Base-by-base conservation (phyloP, 1,140 invertebrate species). In the Saccostrea glomerata region DNA sequence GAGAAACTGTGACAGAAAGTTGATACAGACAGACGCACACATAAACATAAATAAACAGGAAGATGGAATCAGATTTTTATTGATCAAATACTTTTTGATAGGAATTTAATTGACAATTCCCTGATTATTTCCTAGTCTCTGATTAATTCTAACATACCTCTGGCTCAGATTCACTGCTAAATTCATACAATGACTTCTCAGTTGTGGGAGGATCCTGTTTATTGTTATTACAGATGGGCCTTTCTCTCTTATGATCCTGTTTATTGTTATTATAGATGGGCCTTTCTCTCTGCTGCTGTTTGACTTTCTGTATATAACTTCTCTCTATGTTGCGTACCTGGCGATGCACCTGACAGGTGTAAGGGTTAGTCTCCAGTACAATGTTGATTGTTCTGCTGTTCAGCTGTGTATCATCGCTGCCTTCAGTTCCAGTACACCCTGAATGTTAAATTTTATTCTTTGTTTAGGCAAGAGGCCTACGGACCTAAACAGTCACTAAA, bases 351-450 rank as follows among this genome's bases (percentile, higher is more conserved):
- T n/a, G 20, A 85, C 93, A 94, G 0, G 93, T 92, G 54, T 91
- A 89, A 15, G 85, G 70, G 77, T 88, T 90, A 3, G 92, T 93
- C 88, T 94, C 93, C 54, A 94, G 55, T 15, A 90, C 88, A 30
- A 94, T 92, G 90, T 93, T 94, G 90, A 89, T 92, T 3, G 92
- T 94, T 36, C 92, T 73, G 54, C 93, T 94, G 87, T 93, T 94
- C 58, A 94, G 87, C 56, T 84, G 12, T 20, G 73, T 82, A 13
- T 83, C 66, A 25, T 40, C 63, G 60, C 17, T 47, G 40, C n/a
- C n/a, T 63, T 30, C 17, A 82, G 73, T 54, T 3, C 83, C 86
- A 47, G 47, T 66, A 86, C 91, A 91, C 25, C 91, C 91, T 91
- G 36, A 20, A 55, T n/a, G 77, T 56, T 5, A 70, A 70, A n/a